A percentile compares a stretch with the other conserved stretches of the same genome.
phyloP scores from a whole-genome alignment of 2,113 vertebrate species.

The Anhinga anhinga region DNA sequence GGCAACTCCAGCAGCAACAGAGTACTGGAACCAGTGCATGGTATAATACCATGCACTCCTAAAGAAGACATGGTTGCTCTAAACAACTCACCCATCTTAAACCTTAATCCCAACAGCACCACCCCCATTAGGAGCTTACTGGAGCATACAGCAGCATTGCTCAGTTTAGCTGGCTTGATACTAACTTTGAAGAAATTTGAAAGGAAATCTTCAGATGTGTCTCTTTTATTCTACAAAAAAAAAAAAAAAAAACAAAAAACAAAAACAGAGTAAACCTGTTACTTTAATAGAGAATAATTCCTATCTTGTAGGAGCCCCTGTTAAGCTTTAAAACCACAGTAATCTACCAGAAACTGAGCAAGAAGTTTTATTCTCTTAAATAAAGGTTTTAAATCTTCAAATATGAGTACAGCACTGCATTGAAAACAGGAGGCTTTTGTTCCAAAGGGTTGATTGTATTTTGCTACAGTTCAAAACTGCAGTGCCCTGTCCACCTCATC shows the following conservation, averaged over 20 bases:
- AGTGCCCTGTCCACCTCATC: background rate
- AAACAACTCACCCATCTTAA: background rate
- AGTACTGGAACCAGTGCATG: background rate
- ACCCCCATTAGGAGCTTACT: background rate
- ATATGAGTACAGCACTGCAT: background rate
- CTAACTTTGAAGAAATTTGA: background rate
- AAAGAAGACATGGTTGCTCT: accelerated
- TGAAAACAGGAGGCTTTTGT: background rate
- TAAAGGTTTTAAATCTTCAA: background rate
- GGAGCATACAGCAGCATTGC: background rate
- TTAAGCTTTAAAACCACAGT: background rate
- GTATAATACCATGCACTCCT: background rate
- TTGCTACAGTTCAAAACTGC: background rate
- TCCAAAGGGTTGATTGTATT: background rate
- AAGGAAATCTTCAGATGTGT: background rate
- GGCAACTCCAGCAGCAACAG: background rate
- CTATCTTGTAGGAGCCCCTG: background rate
- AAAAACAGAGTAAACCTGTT: background rate
- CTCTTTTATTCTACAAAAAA: background rate
- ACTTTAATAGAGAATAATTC: background rate
- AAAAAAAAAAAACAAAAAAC: too few species aligned
- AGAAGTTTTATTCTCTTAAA: background rate
- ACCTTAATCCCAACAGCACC: background rate
- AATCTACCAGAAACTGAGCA: background rate
- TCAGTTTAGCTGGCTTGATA: background rate